Evolutionary conservation across 2,113 vertebrate species (phyloP).

Genomic region (Tragelaphus strepsiceros): DNA sequence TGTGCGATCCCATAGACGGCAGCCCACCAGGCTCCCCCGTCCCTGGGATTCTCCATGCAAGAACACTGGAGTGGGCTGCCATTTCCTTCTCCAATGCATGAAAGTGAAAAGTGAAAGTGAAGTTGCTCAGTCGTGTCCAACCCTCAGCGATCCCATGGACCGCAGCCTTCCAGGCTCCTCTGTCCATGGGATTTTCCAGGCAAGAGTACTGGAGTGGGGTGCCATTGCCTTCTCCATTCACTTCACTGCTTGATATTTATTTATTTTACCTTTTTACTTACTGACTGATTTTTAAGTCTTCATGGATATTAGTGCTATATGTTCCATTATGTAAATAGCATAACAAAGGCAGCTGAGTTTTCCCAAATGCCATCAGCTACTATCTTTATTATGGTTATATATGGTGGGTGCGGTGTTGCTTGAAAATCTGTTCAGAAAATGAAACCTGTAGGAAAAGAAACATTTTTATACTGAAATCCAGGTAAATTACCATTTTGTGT

Average conservation of each 20-base stretch:
- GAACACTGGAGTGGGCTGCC: no score
- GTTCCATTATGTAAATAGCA: neutral
- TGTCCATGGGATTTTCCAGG: no score
- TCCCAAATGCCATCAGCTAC: neutral
- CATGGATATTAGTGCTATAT: neutral
- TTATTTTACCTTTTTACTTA: neutral
- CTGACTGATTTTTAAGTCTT: neutral
- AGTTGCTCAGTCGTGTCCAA: no score
- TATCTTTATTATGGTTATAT: neutral
- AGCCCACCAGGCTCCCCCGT: no score
- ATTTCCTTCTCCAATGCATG: no score
- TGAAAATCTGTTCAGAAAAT: conserved; percentile 43
- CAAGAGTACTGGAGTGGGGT: no score
- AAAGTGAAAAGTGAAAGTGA: no score
- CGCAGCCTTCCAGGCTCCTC: no score
- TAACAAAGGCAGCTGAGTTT: neutral
- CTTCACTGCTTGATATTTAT: neutral
- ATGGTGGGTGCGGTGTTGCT: neutral
- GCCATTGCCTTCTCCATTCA: neutral
- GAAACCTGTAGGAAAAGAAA: neutral
- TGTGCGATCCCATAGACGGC: no score
- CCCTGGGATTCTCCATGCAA: no score
- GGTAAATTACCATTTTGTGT: conserved; percentile 26
- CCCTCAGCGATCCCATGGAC: no score
- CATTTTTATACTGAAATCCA: conserved; percentile 10